These are phyloP conservation scores for Bambusicola thoracicus DNA, from an alignment of 2,113 vertebrate species.

Conservation along the genomic window DNA sequence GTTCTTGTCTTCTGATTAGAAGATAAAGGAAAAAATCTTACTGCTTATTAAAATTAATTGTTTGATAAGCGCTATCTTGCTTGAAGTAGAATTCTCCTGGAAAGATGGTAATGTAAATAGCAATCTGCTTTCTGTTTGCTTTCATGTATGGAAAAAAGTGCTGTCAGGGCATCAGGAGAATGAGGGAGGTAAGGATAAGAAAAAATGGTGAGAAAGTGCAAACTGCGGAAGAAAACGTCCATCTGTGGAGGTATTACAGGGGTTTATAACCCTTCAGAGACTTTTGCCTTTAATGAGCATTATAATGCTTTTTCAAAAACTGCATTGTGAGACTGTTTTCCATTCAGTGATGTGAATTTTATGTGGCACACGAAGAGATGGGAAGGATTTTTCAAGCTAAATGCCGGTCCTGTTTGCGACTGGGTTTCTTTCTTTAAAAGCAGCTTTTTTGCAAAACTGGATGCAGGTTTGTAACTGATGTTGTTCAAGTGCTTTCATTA, in stretches of 20 bases:
- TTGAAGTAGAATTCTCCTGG: conserved; percentile 59
- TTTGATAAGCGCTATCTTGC: conserved; percentile 60
- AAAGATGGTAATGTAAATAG: conserved; percentile 48
- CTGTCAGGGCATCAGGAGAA: conserved; percentile 1
- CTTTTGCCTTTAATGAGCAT: not conserved
- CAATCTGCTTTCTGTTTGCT: conserved; percentile 51
- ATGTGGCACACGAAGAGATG: not conserved
- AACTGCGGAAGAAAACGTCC: fast-evolving
- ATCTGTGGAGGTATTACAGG: fast-evolving
- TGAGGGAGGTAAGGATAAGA: not conserved
- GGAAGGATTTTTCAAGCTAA: not conserved
- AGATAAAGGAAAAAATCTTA: conserved; percentile 61
- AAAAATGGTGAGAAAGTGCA: not conserved
- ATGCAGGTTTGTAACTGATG: not conserved
- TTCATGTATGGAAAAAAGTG: not conserved
- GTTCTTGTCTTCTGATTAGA: conserved; percentile 74
- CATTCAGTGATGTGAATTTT: not conserved
- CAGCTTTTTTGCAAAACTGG: not conserved
- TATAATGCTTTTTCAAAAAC: not conserved
- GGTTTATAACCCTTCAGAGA: not conserved
- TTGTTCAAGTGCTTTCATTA: not conserved
- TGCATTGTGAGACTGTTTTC: not conserved
- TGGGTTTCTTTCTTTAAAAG: not conserved
- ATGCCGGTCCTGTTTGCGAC: not conserved
- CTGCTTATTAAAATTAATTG: conserved; percentile 75